Base-by-base conservation (phyloP, 2,888 invertebrate genomes). In the Apotomis capreana region DNA sequence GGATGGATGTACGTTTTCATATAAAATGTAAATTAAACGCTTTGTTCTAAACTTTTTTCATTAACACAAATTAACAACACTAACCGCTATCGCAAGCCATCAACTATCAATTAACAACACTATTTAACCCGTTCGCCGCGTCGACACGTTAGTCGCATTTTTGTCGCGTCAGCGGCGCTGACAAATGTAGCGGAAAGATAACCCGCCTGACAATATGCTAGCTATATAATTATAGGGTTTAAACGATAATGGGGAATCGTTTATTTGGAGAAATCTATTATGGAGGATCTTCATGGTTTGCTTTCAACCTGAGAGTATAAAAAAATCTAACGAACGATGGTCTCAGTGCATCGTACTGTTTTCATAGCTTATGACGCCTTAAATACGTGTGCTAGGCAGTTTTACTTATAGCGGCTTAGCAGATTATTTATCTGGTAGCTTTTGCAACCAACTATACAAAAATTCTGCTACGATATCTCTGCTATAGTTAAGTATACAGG, bases 171-270 rank as follows among this genome's bases (percentile, higher is more conserved):
- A 84, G 84, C 84, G 68, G 36, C 78, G 79, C 74, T 70, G 77
- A 78, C 84, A 84, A 87, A 87, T 87, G 87, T 87, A 84, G 78
- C 77, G 84, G 85, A 84, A 87, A 87, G 87, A 87, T 87, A 87
- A 85, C 75, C 36, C 74, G 68, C 61, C 64, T 51, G 70, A 69
- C 69, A 70, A 73, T 59, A 69, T 72, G 68, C 63, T 72, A 73
- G 60, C 64, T 74, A 64, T 70, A 70, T 74, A 68, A 70, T 67
- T 74, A 58, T 70, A 72, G 57, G 68, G 52, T 64, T 63, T 59
- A 74, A 70, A 59, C 55, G 73, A 40, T 62, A 62, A 64, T 61
- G 61, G 64, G 8, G 61, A 67, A 26, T 51, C 58, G 65, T 68
- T 57, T 61, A 68, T 71, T 71, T 62, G 49, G 61, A 58, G 68